Conservation (phyloP, 2,888 invertebrate genomes). For the Helicoverpa assulta region DNA sequence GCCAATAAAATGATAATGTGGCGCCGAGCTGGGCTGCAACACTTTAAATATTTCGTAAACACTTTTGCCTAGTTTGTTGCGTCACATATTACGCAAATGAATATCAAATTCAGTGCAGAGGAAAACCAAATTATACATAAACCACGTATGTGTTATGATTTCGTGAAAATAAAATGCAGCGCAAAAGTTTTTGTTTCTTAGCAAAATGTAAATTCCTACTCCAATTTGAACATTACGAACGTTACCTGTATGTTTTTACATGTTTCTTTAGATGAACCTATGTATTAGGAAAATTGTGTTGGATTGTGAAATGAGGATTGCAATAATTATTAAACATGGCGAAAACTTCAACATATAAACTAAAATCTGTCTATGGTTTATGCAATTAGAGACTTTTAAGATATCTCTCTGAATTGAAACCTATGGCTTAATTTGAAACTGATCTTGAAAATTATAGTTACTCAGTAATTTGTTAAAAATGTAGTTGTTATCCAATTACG, state of each 20-base stretch:
- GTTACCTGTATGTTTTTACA: too few species aligned
- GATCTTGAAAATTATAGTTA: slow-evolving; percentile 3
- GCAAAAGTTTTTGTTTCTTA: not conserved
- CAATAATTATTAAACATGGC: too few species aligned
- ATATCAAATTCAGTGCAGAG: not conserved
- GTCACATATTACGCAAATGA: slow-evolving; percentile 22
- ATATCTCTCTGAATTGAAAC: too few species aligned
- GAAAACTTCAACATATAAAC: too few species aligned
- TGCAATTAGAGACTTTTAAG: too few species aligned
- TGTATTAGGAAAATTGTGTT: too few species aligned
- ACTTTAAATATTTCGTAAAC: slow-evolving; percentile 27
- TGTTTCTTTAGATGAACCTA: too few species aligned
- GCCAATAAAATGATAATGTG: slow-evolving; percentile 17
- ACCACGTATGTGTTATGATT: too few species aligned
- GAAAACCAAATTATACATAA: too few species aligned
- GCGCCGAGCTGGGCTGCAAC: slow-evolving; percentile 27
- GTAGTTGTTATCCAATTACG: slow-evolving; percentile 23
- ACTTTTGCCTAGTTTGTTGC: slow-evolving; percentile 19
- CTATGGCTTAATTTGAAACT: not conserved
- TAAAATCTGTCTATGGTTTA: too few species aligned
- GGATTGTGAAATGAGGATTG: too few species aligned
- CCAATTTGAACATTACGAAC: not conserved
- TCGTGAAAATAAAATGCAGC: too few species aligned
- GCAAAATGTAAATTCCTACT: not conserved
- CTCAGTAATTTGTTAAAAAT: not conserved